A percentile compares a stretch with the other conserved stretches of the same genome.
Evolutionary conservation across 2,888 invertebrate species (phyloP).

Genomic region (Oxytorus armatus): DNA sequence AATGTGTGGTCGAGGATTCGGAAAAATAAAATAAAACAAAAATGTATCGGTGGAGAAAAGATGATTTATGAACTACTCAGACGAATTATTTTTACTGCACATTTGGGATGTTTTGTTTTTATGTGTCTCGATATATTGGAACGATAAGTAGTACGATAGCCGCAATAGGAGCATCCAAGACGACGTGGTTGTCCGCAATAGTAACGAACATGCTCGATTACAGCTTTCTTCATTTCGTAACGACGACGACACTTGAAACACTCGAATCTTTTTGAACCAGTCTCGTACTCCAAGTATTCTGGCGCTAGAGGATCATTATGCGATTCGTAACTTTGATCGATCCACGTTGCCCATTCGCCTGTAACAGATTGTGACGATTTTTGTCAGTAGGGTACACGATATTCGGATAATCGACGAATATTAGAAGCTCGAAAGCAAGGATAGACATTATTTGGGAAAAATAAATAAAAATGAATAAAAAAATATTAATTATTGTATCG

Average conservation of each 20-base stretch:
- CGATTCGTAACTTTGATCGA: neutral
- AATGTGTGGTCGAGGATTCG: no score
- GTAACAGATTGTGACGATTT: conserved; percentile 31
- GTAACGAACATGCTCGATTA: conserved; percentile 80
- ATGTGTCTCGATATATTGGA: conserved; percentile 67
- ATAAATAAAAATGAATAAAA: neutral
- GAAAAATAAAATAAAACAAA: neutral
- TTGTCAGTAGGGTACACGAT: conserved; percentile 18
- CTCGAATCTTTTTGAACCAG: conserved; percentile 74
- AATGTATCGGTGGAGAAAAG: neutral
- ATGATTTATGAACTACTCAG: neutral
- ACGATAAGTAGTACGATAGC: conserved; percentile 76
- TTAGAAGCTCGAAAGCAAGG: neutral
- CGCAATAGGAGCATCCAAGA: conserved; percentile 81
- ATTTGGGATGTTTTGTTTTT: neutral
- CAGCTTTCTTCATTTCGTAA: conserved; percentile 80
- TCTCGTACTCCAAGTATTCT: conserved; percentile 12
- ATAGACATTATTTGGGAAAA: neutral
- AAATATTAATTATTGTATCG: neutral
- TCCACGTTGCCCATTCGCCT: conserved; percentile 14
- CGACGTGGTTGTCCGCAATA: conserved; percentile 81
- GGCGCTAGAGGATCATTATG: conserved; percentile 2
- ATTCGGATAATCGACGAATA: neutral
- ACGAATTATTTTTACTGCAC: neutral
- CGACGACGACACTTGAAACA: conserved; percentile 79